Conservation (phyloP, 2,113 vertebrate species). For the Sceloporus tristichus region DNA sequence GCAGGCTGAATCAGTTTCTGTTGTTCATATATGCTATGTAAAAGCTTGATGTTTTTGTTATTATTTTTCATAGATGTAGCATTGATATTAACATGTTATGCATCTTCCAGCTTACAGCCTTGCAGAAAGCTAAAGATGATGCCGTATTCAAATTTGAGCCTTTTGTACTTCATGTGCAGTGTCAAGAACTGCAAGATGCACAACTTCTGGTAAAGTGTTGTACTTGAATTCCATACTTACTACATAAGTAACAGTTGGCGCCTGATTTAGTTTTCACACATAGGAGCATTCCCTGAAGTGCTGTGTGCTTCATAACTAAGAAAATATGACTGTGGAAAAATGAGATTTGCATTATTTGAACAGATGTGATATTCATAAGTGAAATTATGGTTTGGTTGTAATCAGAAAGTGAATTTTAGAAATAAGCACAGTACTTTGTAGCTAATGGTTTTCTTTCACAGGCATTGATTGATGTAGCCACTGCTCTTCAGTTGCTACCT, state of each 20-base stretch:
- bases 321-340: conserved; percentile 8
- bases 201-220: conserved; percentile 87
- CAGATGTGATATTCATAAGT: conserved; percentile 12
- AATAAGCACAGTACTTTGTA: neutral
- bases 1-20: conserved; percentile 1
- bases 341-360: conserved; percentile 14
- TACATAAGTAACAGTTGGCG: conserved; percentile 12
- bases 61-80: neutral
- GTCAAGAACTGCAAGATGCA: conserved; percentile 85
- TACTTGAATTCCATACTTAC: conserved; percentile 4
- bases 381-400: neutral
- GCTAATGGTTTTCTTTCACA: neutral
- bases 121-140: conserved; percentile 78
- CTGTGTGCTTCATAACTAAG: neutral
- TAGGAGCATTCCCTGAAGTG: neutral
- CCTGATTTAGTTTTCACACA: neutral
- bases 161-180: conserved; percentile 92
- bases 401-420: conserved; percentile 19
- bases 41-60: neutral
- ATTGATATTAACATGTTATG: neutral
- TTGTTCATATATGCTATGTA: conserved; percentile 13
- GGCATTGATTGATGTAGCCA: rapidly evolving
- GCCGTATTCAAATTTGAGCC: conserved; percentile 93
- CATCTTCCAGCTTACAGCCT: conserved; percentile 76
- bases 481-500: rapidly evolving